Evolutionary conservation across 2,797 vertebrate species (phyloP), one percentile per base, ranked within the genome.

Genomic region (Echiichthys vipera): DNA sequence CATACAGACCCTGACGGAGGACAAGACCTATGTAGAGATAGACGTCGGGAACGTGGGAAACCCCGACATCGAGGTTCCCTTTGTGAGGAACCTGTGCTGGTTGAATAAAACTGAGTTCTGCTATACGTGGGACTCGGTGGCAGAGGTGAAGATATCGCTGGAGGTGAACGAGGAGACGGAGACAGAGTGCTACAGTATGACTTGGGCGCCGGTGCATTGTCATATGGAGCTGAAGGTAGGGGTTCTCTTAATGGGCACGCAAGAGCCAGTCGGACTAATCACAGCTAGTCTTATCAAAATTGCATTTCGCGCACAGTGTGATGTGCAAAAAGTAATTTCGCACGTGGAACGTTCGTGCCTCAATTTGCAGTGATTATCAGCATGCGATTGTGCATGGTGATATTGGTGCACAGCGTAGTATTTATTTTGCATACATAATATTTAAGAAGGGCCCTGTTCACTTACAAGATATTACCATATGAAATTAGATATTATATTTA

Each of bases 41-140:
- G 83, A 93, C 14, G 94, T 96, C 27, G 95, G 95, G 1, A 93
- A 95, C 34, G 94, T 96, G 61, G 93, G 91, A 51, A 92, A 83
- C 85, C 91, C 95, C 0, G 95, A 95, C 15, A 57, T 87, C 0
- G 95, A 96, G 84, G 94, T 95, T 2, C 95, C 96, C 0, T 96
- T 96, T 1, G 94, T 97, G 4, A 95, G 95, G 55, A 96, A 97
- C 86, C 83, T 91, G 84, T 98, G 97, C 86, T 97, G 96, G 96
- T 89, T 96, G 0, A 97, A 97, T 29, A 95, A 95, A 1, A 94
- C 95, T 0, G 96, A 96, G 87, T 97, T 97, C 92, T 98, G 97
- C 92, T 97, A 96, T 7, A 93, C 95, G 3, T 97, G 96, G 97
- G 96, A 97, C 79, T 95, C 95, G 32, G 92, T 95, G 3, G 96